These are phyloP conservation scores for Phaethon lepturus DNA, from an alignment of 2,113 vertebrate genomes.

Conservation along the genomic window DNA sequence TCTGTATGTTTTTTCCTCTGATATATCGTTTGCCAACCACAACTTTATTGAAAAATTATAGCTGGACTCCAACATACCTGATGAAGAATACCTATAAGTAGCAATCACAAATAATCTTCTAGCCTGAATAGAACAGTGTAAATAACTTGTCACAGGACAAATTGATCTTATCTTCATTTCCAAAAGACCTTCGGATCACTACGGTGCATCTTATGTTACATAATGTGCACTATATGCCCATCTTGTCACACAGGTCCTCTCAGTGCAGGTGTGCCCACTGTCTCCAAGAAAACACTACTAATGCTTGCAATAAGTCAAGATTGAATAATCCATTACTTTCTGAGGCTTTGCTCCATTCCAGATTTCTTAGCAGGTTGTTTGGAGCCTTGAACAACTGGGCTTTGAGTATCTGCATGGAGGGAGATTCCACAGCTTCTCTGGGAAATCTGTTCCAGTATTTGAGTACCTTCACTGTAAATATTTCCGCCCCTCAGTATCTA, in stretches of 20 bases:
- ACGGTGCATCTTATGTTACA: not conserved
- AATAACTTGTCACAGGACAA: not conserved
- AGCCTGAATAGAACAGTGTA: not conserved
- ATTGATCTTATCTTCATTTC: not conserved
- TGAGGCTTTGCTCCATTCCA: not conserved
- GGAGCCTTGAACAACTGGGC: not conserved
- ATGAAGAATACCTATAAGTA: not conserved
- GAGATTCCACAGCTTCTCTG: not conserved
- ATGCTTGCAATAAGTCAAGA: not conserved
- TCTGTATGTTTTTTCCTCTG: accelerated
- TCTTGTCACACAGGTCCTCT: not conserved
- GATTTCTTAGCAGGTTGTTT: not conserved
- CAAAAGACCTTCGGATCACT: not conserved
- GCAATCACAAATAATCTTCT: not conserved
- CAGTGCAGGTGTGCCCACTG: not conserved
- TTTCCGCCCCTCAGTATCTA: not conserved
- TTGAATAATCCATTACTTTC: not conserved
- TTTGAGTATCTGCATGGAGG: not conserved
- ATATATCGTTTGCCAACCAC: not conserved
- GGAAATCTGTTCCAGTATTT: not conserved
- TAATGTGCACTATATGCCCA: not conserved
- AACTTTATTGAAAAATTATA: not conserved
- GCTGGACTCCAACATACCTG: not conserved
- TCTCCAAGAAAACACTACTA: not conserved
- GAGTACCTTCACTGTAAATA: not conserved